Percentiles rank a stretch among this genome's conserved stretches.
Evolutionary conservation across 2,888 invertebrate species (phyloP).

Genomic region (Drosophila subquinaria): DNA sequence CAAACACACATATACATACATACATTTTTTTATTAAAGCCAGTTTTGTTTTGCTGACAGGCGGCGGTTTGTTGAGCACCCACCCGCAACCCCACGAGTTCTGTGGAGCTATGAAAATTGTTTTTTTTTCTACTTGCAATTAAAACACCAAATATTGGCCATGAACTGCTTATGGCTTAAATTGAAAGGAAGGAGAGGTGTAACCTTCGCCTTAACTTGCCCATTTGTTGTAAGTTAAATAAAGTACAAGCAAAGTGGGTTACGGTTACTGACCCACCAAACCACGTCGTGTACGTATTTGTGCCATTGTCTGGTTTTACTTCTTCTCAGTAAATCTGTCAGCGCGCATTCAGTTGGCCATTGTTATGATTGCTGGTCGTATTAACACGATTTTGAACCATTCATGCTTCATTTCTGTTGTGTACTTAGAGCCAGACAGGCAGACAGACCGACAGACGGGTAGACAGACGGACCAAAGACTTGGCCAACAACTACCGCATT

Average conservation of each 20-base stretch:
- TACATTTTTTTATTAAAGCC: constrained; percentile 22
- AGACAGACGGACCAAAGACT: constrained; percentile 12
- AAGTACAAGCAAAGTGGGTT: constrained; percentile 51
- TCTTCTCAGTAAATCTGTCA: constrained; percentile 64
- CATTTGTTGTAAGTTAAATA: constrained; percentile 35
- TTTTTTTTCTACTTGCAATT: constrained; percentile 26
- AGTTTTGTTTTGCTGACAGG: constrained; percentile 27
- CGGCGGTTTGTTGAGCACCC: constrained; percentile 21
- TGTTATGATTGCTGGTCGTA: constrained; percentile 62
- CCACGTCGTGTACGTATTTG: constrained; percentile 42
- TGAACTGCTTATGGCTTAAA: constrained; percentile 44
- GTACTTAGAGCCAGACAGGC: constrained; percentile 44
- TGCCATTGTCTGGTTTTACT: constrained; percentile 51
- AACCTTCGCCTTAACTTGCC: constrained; percentile 65
- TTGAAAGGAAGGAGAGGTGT: constrained; percentile 6
- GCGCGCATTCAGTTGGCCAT: constrained; percentile 32
- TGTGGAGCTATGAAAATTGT: background rate
- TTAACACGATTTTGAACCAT: constrained; percentile 75
- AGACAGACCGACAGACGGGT: constrained; percentile 12
- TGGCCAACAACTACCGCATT: constrained; percentile 73
- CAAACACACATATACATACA: background rate
- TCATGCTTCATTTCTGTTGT: constrained; percentile 51
- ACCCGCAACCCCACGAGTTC: constrained; percentile 12
- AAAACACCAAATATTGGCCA: constrained; percentile 37
- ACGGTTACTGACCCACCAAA: constrained; percentile 66